A percentile compares a stretch with the other conserved stretches of the same genome.
Conservation (phyloP, 2,113 vertebrate genomes). For the Passer montanus region DNA sequence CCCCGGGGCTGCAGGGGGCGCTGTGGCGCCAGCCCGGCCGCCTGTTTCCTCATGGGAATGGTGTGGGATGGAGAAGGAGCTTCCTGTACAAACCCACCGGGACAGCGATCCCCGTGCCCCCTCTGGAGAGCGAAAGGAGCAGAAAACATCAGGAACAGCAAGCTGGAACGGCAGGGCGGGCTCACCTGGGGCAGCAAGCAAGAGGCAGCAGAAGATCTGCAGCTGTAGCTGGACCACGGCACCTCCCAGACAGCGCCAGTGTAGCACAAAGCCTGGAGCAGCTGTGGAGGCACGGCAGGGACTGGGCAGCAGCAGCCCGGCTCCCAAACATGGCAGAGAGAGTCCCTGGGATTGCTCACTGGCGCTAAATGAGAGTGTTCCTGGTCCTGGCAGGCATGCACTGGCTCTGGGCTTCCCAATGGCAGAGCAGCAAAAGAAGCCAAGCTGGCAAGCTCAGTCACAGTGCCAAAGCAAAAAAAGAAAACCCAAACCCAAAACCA, state of each 20-base stretch:
- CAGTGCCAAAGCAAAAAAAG: background rate
- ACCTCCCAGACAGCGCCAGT: background rate
- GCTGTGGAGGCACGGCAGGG: fast-evolving
- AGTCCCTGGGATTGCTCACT: background rate
- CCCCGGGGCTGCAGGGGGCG: background rate
- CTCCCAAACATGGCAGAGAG: too few species aligned
- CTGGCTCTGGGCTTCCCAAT: background rate
- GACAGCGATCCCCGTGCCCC: background rate
- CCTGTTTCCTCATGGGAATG: fast-evolving
- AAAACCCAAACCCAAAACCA: too few species aligned
- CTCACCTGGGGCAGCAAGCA: background rate
- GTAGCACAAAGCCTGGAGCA: background rate
- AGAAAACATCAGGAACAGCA: background rate
- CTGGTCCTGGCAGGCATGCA: fast-evolving
- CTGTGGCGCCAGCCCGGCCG: fast-evolving
- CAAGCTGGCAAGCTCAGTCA: background rate
- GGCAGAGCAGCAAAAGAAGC: background rate
- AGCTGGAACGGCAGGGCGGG: fast-evolving
- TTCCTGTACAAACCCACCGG: background rate
- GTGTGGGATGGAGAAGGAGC: background rate
- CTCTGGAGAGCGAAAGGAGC: background rate
- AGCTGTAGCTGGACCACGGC: background rate
- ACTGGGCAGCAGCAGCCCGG: background rate
- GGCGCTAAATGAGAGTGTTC: fast-evolving
- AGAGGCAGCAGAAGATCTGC: background rate